These are phyloP conservation scores for Plusia festucae DNA, from an alignment of 2,888 invertebrate genomes.

Conservation along the genomic window DNA sequence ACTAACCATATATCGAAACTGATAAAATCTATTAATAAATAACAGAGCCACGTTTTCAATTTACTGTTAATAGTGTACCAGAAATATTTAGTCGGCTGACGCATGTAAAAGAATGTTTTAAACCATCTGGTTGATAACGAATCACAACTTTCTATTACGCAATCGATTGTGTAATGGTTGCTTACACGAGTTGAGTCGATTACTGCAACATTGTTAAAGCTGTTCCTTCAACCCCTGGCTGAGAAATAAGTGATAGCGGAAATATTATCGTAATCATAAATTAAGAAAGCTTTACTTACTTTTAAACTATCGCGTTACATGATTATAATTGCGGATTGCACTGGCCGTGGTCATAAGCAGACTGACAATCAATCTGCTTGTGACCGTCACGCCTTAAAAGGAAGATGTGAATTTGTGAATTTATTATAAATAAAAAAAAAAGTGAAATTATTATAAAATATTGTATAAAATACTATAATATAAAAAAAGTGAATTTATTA, in stretches of 20 bases:
- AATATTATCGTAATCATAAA: background rate
- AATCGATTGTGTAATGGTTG: conserved; percentile 71
- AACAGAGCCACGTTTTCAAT: conserved; percentile 4
- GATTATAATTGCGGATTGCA: too few species aligned
- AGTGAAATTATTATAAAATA: too few species aligned
- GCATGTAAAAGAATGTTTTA: conserved; percentile 49
- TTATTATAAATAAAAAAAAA: too few species aligned
- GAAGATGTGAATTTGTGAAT: too few species aligned
- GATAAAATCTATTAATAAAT: conserved; percentile 8
- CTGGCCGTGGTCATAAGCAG: too few species aligned
- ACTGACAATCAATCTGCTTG: too few species aligned
- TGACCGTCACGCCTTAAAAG: too few species aligned
- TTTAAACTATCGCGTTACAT: too few species aligned
- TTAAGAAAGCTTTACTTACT: too few species aligned
- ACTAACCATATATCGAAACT: background rate
- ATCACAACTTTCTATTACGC: conserved; percentile 66
- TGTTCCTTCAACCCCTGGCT: conserved; percentile 50
- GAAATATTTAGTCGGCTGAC: conserved; percentile 41
- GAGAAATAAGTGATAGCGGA: conserved; percentile 40
- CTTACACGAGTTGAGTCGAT: conserved; percentile 67
- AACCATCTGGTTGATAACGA: conserved; percentile 64
- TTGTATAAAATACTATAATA: too few species aligned
- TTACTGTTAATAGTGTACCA: conserved; percentile 31
- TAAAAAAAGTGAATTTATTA: too few species aligned
- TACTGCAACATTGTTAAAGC: conserved; percentile 66